Evolutionary conservation across 2,888 invertebrate genomes (phyloP), one percentile per base, ranked within the genome.

Genomic region (Eristalis pertinax): DNA sequence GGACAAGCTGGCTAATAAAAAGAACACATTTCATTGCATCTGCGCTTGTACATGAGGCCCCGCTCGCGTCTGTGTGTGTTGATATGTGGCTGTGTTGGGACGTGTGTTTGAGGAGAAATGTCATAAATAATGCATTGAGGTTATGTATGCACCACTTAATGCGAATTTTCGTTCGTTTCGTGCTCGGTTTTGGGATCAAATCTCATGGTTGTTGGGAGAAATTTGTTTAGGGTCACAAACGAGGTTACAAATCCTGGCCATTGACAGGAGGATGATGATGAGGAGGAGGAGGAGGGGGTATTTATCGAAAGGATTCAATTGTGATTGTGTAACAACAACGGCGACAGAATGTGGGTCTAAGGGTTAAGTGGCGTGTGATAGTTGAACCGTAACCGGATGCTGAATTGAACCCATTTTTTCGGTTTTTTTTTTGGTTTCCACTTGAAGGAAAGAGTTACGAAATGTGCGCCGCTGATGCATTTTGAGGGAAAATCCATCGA

Each of bases 211-310:
- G 43, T 32, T 15, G 41, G 56, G 38, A 68, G 29, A 81, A 85
- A 76, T 81, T 85, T 85, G 84, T 77, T 81, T 85, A 76, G 76
- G 84, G 84, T 85, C 81, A 78, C 83, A 84, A 85, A 85, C 76
- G 69, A 85, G 84, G 84, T 81, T 76, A 50, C 50, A 50, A 50
- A 50, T 50, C 50, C 50, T 19, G 19, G 10, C 7, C n/a, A 4
- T 5, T 1, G 0, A 0, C 19, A 8, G 50, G 50, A 15, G n/a
- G n/a, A n/a, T n/a, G n/a, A n/a, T n/a, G n/a, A n/a, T n/a, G n/a
- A n/a, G n/a, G n/a, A n/a, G n/a, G n/a, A n/a, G n/a, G n/a, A 76
- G 80, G 58, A 78, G 43, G 43, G 24, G 22, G 56, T 58, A 73
- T 80, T 80, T 73, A 73, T 80, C 73, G 74, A 74, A 81, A 68